Percentiles rank a stretch among this genome's conserved stretches.
These are phyloP conservation scores for Vanessa tameamea DNA, from an alignment of 1,140 invertebrate genomes.

Conservation along the genomic window DNA sequence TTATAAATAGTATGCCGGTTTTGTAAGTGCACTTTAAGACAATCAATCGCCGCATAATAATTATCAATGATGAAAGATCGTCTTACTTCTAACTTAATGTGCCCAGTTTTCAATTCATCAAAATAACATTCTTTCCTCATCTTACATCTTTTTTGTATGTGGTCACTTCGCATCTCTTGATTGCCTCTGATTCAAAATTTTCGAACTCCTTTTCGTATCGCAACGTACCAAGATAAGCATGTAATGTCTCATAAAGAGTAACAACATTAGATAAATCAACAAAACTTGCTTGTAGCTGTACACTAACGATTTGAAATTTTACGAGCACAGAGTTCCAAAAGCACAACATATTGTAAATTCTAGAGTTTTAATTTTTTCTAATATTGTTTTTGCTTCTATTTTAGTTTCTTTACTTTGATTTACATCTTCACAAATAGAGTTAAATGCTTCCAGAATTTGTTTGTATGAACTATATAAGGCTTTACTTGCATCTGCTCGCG, in stretches of 20 bases:
- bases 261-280: conserved; percentile 23
- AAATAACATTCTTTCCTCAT: conserved; percentile 30
- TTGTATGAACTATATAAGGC: too few species aligned
- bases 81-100: too few species aligned
- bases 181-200: conserved; percentile 20
- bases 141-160: conserved; percentile 31
- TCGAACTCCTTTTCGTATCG: conserved; percentile 24
- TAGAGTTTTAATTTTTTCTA: conserved; percentile 14
- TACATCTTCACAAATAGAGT: too few species aligned
- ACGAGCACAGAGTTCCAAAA: too few species aligned
- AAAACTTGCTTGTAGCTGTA: conserved; percentile 26
- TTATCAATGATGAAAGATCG: too few species aligned
- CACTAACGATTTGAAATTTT: conserved; percentile 18
- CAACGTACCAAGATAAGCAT: conserved; percentile 27
- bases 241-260: conserved; percentile 24
- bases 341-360: conserved; percentile 11
- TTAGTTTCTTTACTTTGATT: too few species aligned
- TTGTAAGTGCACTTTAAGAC: too few species aligned
- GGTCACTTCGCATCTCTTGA: conserved; percentile 29
- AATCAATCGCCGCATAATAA: too few species aligned
- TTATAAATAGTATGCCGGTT: too few species aligned
- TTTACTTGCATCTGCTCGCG: too few species aligned
- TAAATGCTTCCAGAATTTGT: too few species aligned
- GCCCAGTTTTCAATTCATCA: conserved; percentile 8
- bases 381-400: conserved; percentile 25